phyloP scores from a whole-genome alignment of 2,888 invertebrate genomes.

The Noctua pronuba region DNA sequence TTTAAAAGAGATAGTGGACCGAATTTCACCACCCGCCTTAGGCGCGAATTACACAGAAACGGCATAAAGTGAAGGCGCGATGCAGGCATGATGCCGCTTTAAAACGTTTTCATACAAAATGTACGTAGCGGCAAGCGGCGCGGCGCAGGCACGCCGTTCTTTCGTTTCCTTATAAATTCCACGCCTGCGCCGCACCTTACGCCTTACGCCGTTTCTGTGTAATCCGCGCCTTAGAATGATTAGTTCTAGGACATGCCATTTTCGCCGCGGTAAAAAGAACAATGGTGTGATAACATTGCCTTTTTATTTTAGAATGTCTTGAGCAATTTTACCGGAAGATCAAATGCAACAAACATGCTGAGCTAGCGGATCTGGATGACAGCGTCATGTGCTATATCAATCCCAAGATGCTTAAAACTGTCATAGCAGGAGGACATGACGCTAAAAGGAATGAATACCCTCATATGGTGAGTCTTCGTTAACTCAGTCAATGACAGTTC shows the following conservation, averaged over 20 bases:
- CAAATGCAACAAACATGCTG: conserved; percentile 12
- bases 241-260: neutral
- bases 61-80: no score
- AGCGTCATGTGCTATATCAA: conserved; percentile 23
- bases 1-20: neutral
- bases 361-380: conserved; percentile 15
- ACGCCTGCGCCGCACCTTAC: no score
- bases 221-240: no score
- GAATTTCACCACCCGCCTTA: neutral
- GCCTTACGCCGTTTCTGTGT: no score
- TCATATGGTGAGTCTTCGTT: conserved; percentile 30
- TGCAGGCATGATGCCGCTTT: no score
- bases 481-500: neutral
- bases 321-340: conserved; percentile 11
- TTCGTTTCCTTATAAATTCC: no score
- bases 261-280: neutral
- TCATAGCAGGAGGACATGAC: conserved; percentile 24
- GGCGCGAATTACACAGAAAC: no score
- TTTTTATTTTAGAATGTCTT: conserved; percentile 24
- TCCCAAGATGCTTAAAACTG: conserved; percentile 13
- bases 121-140: no score
- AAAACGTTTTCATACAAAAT: no score
- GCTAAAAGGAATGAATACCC: conserved; percentile 23
- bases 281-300: no score
- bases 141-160: no score